phyloP scores from a whole-genome alignment of 2,888 invertebrate genomes.

The Leucania comma region DNA sequence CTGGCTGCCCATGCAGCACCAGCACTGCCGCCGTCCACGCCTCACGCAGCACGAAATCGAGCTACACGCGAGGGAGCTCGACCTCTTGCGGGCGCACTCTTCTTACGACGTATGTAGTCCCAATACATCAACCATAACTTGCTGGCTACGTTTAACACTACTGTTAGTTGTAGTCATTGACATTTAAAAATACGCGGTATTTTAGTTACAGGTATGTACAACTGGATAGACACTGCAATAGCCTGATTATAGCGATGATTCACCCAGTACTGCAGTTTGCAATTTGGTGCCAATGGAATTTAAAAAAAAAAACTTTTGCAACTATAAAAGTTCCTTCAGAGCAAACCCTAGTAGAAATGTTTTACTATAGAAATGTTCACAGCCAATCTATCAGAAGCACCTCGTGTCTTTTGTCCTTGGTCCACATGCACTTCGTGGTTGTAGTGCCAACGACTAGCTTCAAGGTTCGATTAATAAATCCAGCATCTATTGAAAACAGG shows the following conservation, averaged over 20 bases:
- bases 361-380: neutral
- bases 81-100: slow-evolving; percentile 69
- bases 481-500: slow-evolving; percentile 35
- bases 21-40: slow-evolving; percentile 80
- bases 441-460: slow-evolving; percentile 19
- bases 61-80: slow-evolving; percentile 78
- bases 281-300: too few relatives aligned
- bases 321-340: neutral
- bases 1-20: slow-evolving; percentile 85
- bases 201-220: too few relatives aligned
- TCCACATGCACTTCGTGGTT: neutral
- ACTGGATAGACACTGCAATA: too few relatives aligned
- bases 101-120: slow-evolving; percentile 69
- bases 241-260: neutral
- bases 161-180: too few relatives aligned
- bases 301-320: neutral
- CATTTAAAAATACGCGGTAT: too few relatives aligned
- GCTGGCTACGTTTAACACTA: neutral
- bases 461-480: slow-evolving; percentile 38
- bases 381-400: neutral
- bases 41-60: slow-evolving; percentile 83
- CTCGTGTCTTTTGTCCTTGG: neutral
- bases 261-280: neutral
- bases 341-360: neutral
- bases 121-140: neutral